Evolutionary conservation across 2,113 vertebrate species (phyloP).

Genomic region (Gobius niger): DNA sequence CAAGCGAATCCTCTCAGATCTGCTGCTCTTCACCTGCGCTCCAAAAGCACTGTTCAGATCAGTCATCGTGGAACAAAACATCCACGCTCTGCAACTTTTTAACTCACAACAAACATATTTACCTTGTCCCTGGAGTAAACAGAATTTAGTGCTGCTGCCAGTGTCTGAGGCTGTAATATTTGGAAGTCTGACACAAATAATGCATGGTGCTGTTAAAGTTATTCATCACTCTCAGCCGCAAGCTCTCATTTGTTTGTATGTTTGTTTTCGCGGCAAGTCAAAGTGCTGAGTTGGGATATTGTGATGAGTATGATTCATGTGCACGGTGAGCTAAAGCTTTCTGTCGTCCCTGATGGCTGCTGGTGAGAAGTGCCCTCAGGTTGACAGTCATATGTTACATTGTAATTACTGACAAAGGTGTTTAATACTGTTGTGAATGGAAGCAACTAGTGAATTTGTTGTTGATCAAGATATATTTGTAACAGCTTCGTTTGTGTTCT

Average conservation of each 20-base stretch:
- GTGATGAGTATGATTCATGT: constrained; percentile 82
- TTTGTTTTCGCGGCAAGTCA: constrained; percentile 69
- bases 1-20: constrained; percentile 59
- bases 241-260: constrained; percentile 64
- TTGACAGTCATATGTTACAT: constrained; percentile 1
- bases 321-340: constrained; percentile 72
- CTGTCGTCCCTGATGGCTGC: constrained; percentile 62
- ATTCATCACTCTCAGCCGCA: constrained; percentile 83
- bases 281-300: constrained; percentile 83
- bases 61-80: constrained; percentile 62
- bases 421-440: not conserved
- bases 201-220: constrained; percentile 75
- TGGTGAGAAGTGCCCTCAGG: constrained; percentile 51
- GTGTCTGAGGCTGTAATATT: constrained; percentile 78
- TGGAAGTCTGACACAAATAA: constrained; percentile 81
- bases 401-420: not conserved
- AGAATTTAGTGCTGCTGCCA: constrained; percentile 68
- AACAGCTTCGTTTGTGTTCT: not conserved
- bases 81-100: constrained; percentile 66
- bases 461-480: not conserved
- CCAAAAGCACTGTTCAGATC: constrained; percentile 56
- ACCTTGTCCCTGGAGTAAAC: constrained; percentile 71
- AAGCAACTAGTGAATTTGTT: constrained; percentile 41
- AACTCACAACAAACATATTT: constrained; percentile 65
- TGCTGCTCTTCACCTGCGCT: constrained; percentile 55